Base-by-base conservation (phyloP, 2,888 invertebrate species). In the Caenorhabditis zanzibari region DNA sequence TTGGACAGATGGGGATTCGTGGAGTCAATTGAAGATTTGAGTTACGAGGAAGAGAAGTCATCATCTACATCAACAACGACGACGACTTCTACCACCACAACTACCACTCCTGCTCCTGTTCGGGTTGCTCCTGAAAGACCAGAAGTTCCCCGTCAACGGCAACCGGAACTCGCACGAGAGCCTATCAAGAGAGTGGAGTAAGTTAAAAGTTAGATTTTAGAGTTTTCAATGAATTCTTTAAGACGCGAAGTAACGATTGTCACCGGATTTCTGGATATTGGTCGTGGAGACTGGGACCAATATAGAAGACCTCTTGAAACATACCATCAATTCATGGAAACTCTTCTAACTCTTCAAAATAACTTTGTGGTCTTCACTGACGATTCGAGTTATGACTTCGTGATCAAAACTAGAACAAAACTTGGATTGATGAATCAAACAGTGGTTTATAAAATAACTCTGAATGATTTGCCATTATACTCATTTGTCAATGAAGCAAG, bases 231-330 rank as follows among this genome's bases (percentile, higher is more conserved):
- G 6, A n/a, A 16, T 47, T n/a, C 58, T 74, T 86, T 56, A 66
- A 86, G 86, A 44, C 63, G 82, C 0, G 82, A 85, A 7, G 75
- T 85, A 38, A 92, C 92, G 0, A 72, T 92, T 4, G 92, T 92
- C 47, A 92, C 92, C 1, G 92, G 91, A 2, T 86, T 92, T 32
- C 69, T 92, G 61, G 92, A 92, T 85, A 92, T 93, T 58, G 92
- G 92, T 9, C 87, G 93, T 35, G 93, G 90, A 9, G 84, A 91
- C 10, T 93, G 93, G 93, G 87, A 84, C 19, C 75, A 88, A 19
- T 93, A 92, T 85, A 74, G 87, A 54, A 86, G 93, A 10, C 90
- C 88, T 2, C 90, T 91, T 64, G 88, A 89, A 61, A 85, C 85
- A 22, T 93, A 93, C 81, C 88, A 92, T 49, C 64, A 88, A 24